These are phyloP conservation scores for Syngnathus scovelli DNA, from an alignment of 2,113 vertebrate species.

Conservation along the genomic window DNA sequence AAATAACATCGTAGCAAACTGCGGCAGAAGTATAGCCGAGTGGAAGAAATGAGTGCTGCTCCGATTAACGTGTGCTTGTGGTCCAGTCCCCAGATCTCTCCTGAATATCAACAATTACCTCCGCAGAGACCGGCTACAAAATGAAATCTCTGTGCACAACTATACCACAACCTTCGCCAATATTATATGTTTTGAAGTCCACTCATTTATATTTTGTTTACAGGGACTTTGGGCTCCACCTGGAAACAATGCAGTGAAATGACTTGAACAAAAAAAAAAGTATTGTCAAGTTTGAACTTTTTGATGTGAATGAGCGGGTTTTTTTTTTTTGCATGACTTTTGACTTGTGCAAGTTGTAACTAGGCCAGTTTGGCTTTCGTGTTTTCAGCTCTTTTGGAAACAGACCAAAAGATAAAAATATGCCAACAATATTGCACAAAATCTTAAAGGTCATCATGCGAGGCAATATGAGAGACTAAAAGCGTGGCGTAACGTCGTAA, in stretches of 20 bases:
- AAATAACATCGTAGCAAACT: slow-evolving; percentile 28
- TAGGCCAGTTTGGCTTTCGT: neutral
- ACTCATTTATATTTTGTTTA: slow-evolving; percentile 32
- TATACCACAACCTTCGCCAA: slow-evolving; percentile 44
- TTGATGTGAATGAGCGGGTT: neutral
- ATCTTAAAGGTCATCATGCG: neutral
- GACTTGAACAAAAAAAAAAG: neutral
- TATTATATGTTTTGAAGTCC: slow-evolving; percentile 44
- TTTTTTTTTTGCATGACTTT: slow-evolving; percentile 26
- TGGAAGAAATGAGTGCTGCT: slow-evolving; percentile 36
- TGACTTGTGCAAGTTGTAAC: slow-evolving; percentile 14
- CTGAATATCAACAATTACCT: slow-evolving; percentile 40
- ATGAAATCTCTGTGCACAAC: slow-evolving; percentile 42
- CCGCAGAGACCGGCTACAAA: slow-evolving; percentile 23
- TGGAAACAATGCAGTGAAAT: slow-evolving; percentile 39
- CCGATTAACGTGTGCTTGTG: slow-evolving; percentile 36
- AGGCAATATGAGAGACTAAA: neutral
- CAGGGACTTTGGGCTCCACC: slow-evolving; percentile 41
- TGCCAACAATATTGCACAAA: neutral
- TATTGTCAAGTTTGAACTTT: neutral
- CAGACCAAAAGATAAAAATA: neutral
- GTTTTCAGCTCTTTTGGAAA: neutral
- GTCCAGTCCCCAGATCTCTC: slow-evolving; percentile 38
- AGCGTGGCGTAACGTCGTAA: neutral
- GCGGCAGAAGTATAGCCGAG: slow-evolving; percentile 27